Percentiles rank a stretch among this genome's conserved stretches.
Conservation (phyloP, 1,140 invertebrate species). For the Drosophila repletoides region DNA sequence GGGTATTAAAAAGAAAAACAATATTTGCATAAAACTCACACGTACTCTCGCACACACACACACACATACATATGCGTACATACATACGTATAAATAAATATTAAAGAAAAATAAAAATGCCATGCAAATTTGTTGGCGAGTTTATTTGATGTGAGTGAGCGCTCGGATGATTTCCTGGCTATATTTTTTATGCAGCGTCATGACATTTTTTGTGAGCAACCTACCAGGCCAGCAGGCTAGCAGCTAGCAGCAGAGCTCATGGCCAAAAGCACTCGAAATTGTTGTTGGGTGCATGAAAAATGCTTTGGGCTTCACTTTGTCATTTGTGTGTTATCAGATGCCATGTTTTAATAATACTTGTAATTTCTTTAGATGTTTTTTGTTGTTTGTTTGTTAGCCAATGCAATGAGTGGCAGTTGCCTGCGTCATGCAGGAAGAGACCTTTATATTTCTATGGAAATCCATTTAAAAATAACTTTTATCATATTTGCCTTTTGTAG, state of each 20-base stretch:
- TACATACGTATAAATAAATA: constrained; percentile 55
- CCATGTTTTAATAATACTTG: constrained; percentile 26
- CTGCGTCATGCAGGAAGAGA: neutral
- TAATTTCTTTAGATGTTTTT: constrained; percentile 20
- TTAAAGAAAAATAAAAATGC: constrained; percentile 61
- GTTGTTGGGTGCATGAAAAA: neutral
- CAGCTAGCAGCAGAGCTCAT: no score
- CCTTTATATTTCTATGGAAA: neutral
- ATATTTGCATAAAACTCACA: constrained; percentile 65
- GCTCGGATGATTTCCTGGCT: constrained; percentile 10
- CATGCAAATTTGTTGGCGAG: constrained; percentile 46
- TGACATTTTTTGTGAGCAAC: constrained; percentile 48
- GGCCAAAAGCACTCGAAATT: neutral
- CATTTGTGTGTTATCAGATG: constrained; percentile 23
- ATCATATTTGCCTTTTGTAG: constrained; percentile 2
- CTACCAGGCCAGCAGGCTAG: no score
- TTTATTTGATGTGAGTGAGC: constrained; percentile 22
- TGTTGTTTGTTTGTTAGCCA: neutral
- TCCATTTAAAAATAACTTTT: constrained; percentile 14
- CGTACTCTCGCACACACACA: neutral
- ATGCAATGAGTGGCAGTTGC: constrained; percentile 7
- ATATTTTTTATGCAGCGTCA: constrained; percentile 55
- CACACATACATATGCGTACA: neutral
- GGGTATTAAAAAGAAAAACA: constrained; percentile 34
- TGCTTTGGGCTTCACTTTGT: constrained; percentile 25